A percentile compares a stretch with the other conserved stretches of the same genome.
Evolutionary conservation across 2,797 vertebrate species (phyloP).

Genomic region (Pseudomugil gertrudae): DNA sequence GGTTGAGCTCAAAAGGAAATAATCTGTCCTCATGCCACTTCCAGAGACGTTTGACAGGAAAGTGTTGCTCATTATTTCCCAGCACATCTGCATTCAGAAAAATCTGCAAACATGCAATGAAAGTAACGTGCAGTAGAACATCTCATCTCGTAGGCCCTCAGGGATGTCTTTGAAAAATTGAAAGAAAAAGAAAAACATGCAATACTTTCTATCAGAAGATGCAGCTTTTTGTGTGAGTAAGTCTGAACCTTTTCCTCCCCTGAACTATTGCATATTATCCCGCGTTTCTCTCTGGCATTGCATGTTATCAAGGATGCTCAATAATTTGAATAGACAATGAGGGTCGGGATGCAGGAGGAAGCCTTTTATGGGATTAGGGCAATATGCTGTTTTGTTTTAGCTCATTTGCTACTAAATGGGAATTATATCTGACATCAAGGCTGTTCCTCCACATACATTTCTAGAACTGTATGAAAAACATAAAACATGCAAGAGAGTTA

Average conservation of each 20-base stretch:
- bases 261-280: conserved; percentile 37
- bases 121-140: conserved; percentile 9
- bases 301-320: conserved; percentile 47
- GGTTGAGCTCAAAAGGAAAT: conserved; percentile 14
- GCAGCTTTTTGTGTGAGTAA: conserved; percentile 15
- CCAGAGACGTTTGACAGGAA: conserved; percentile 3
- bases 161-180: conserved; percentile 1
- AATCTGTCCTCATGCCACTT: conserved; percentile 11
- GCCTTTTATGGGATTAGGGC: conserved; percentile 62
- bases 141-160: background rate
- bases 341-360: conserved; percentile 45
- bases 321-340: conserved; percentile 59
- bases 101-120: background rate
- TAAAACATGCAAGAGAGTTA: background rate
- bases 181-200: conserved; percentile 4
- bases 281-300: conserved; percentile 44
- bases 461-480: background rate
- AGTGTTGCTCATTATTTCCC: conserved; percentile 17
- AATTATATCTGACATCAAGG: conserved; percentile 16
- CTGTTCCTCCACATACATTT: background rate
- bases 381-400: conserved; percentile 38
- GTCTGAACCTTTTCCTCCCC: conserved; percentile 21
- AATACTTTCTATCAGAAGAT: conserved; percentile 6
- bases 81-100: conserved; percentile 5
- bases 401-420: conserved; percentile 36